Evolutionary conservation across 2,113 vertebrate species (phyloP).

Genomic region (Pseudorectes ferrugineus): DNA sequence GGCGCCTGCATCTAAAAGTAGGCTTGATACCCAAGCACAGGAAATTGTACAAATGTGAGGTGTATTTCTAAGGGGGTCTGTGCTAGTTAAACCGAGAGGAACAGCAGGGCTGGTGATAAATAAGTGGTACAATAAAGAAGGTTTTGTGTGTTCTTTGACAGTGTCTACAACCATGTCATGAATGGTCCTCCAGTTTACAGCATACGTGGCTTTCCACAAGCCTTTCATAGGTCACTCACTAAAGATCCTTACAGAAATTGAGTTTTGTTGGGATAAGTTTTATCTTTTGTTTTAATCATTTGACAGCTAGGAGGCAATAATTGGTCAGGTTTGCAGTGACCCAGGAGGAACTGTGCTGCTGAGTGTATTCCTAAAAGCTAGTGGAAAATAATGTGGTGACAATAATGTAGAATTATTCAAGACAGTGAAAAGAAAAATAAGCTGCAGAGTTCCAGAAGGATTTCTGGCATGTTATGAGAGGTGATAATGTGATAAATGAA

Average conservation of each 20-base stretch:
- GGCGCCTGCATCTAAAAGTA: neutral
- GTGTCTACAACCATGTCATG: neutral
- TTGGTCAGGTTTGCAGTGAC: neutral
- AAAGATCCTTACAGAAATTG: neutral
- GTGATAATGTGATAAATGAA: neutral
- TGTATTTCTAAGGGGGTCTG: neutral
- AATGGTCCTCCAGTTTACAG: neutral
- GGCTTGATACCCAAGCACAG: neutral
- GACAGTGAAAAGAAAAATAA: neutral
- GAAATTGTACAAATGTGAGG: neutral
- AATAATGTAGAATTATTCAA: neutral
- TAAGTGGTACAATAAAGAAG: neutral
- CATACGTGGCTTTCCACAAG: rapidly evolving
- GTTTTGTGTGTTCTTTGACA: neutral
- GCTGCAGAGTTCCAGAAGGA: neutral
- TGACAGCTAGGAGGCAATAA: neutral
- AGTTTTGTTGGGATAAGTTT: neutral
- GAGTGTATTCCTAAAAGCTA: neutral
- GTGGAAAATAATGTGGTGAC: neutral
- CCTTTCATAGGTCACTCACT: neutral
- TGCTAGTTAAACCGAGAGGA: neutral
- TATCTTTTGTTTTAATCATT: neutral
- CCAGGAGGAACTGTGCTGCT: neutral
- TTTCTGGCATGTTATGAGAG: neutral
- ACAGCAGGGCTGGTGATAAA: neutral